Evolutionary conservation across 2,888 invertebrate species (phyloP).

Genomic region (Perdita meconis): DNA sequence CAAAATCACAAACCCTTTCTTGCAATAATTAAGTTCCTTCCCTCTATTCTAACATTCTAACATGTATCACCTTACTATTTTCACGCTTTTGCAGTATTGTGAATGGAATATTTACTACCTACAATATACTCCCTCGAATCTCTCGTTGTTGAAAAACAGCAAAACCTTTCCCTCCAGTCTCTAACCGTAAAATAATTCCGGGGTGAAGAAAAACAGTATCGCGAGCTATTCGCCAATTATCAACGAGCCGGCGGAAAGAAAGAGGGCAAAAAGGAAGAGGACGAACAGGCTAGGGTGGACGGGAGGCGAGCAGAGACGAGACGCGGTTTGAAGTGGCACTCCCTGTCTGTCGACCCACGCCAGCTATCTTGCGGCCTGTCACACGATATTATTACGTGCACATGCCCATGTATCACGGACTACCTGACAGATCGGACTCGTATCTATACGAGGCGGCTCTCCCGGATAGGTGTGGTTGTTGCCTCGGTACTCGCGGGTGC

Average conservation of each 20-base stretch:
- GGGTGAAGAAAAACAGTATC: not conserved
- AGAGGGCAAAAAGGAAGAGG: conserved; percentile 9
- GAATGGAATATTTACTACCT: too few species aligned
- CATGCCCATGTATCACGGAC: conserved; percentile 79
- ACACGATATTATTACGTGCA: conserved; percentile 80
- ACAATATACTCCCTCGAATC: too few species aligned
- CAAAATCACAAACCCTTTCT: too few species aligned
- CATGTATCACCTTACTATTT: too few species aligned
- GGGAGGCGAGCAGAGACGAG: conserved; percentile 43
- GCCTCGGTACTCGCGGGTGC: conserved; percentile 52
- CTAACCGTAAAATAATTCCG: not conserved
- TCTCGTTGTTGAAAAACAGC: too few species aligned
- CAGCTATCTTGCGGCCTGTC: conserved; percentile 76
- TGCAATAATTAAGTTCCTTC: too few species aligned
- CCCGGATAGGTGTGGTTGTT: conserved; percentile 73
- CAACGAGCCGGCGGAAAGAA: conserved; percentile 30
- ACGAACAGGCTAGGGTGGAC: conserved; percentile 10
- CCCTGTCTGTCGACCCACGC: conserved; percentile 83
- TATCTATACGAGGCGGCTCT: conserved; percentile 67
- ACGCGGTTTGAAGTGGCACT: conserved; percentile 79
- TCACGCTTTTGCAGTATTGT: too few species aligned
- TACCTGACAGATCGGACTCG: conserved; percentile 81
- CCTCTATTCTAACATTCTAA: too few species aligned
- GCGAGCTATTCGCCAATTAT: conserved; percentile 17
- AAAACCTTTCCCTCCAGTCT: too few species aligned